Conservation (phyloP, 2,888 invertebrate genomes). For the Sinhomidia bicolor region DNA sequence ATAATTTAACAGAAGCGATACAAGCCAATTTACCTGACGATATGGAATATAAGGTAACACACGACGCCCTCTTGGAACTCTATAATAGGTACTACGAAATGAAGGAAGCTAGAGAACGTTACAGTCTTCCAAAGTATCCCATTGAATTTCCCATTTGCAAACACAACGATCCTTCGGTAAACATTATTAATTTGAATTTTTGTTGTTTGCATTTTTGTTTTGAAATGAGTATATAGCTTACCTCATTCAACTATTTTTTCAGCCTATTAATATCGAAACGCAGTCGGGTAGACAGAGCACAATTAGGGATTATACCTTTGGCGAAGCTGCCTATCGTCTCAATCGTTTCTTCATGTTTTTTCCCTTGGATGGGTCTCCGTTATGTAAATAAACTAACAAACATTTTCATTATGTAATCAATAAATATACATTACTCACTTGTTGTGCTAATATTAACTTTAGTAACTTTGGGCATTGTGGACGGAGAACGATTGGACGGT, state of each 20-base stretch:
- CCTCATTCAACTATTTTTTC: neutral
- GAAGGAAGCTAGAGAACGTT: neutral
- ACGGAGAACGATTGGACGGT: conserved; percentile 21
- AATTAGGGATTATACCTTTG: neutral
- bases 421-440: too few relatives aligned
- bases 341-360: conserved; percentile 39
- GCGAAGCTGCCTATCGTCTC: conserved; percentile 4
- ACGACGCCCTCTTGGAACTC: neutral
- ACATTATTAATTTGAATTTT: neutral
- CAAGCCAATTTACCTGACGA: too few relatives aligned
- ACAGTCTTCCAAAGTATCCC: neutral
- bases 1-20: neutral
- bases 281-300: neutral
- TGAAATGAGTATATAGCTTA: too few relatives aligned
- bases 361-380: conserved; percentile 8
- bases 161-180: conserved; percentile 26
- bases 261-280: conserved; percentile 14
- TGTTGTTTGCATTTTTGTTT: too few relatives aligned
- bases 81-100: neutral
- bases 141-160: neutral
- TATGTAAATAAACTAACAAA: conserved; percentile 7
- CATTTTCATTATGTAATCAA: too few relatives aligned
- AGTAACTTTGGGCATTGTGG: conserved; percentile 23
- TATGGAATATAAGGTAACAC: neutral
- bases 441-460: neutral